These are phyloP conservation scores for Vombatus ursinus DNA, from an alignment of 2,113 vertebrate genomes.

Conservation along the genomic window DNA sequence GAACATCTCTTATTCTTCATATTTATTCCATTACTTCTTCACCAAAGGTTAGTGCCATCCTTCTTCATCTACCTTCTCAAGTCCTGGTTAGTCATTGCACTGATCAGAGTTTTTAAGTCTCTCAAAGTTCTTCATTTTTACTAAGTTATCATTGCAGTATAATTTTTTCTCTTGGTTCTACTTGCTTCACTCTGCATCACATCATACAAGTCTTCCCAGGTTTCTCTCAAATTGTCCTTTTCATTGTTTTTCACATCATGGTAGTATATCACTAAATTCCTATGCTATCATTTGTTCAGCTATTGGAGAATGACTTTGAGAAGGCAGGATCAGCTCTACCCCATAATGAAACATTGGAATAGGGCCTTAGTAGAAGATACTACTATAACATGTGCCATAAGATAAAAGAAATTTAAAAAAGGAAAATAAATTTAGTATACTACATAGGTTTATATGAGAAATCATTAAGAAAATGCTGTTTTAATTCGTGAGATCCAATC, in stretches of 20 bases:
- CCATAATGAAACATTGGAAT: background rate
- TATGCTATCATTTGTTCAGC: background rate
- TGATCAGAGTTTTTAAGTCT: background rate
- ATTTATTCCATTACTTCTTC: background rate
- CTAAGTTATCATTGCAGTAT: background rate
- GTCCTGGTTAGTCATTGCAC: background rate
- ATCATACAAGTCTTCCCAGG: background rate
- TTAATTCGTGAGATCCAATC: background rate
- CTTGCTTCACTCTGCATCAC: background rate
- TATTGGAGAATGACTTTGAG: background rate
- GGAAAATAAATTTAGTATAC: background rate
- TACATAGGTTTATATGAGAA: background rate
- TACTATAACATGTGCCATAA: background rate
- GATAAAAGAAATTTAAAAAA: background rate
- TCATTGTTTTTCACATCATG: background rate
- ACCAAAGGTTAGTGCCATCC: background rate
- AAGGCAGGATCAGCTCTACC: background rate
- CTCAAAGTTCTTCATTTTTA: background rate
- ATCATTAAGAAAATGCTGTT: background rate
- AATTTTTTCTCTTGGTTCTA: background rate
- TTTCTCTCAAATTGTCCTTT: background rate
- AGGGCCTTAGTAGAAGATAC: background rate
- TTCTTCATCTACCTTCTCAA: background rate
- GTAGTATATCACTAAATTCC: background rate
- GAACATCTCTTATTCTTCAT: background rate